Evolutionary conservation across 92 coral and sea anemone genomes (phyloP), one percentile per base, ranked within the genome.

Genomic region (Muricea muricata): DNA sequence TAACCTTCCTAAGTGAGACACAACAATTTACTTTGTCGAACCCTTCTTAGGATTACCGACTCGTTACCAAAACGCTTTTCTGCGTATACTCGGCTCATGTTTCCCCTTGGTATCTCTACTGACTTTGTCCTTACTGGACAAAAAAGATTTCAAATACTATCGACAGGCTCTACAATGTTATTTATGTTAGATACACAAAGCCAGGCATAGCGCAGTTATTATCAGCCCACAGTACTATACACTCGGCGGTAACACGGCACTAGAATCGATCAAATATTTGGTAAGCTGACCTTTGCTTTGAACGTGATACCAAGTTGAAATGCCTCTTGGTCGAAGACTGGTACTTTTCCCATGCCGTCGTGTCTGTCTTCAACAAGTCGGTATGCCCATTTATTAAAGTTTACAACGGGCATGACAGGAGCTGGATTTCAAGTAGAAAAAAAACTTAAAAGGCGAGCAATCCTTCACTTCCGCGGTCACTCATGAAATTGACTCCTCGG

Each of bases 231-330:
- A 52, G 18, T 13, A n/a, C n/a, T n/a, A n/a, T n/a, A n/a, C n/a
- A n/a, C n/a, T n/a, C n/a, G n/a, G n/a, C n/a, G n/a, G n/a, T n/a
- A n/a, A n/a, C n/a, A n/a, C n/a, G n/a, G n/a, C n/a, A n/a, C n/a
- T n/a, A n/a, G n/a, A n/a, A n/a, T n/a, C n/a, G n/a, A n/a, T 52
- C 60, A 13, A 52, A 25, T 52, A 9, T 45, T 17, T 52, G 4
- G 37, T 55, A 2, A 24, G 67, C 91, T 65, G 46, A 95, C 98
- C 91, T 91, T 95, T 33, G 94, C 98, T 86, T 93, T 92, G 90
- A 95, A 95, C 23, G 91, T 87, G 54, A 95, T 91, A 55, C 98
- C 98, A 80, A 93, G 98, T 75, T 95, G 97, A 75, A 95, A 95
- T 13, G 98, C 95, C 21, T 93, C 90, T 82, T 95, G 97, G 25